phyloP scores from a whole-genome alignment of 2,888 invertebrate genomes.

The Leucophenga maculata region DNA sequence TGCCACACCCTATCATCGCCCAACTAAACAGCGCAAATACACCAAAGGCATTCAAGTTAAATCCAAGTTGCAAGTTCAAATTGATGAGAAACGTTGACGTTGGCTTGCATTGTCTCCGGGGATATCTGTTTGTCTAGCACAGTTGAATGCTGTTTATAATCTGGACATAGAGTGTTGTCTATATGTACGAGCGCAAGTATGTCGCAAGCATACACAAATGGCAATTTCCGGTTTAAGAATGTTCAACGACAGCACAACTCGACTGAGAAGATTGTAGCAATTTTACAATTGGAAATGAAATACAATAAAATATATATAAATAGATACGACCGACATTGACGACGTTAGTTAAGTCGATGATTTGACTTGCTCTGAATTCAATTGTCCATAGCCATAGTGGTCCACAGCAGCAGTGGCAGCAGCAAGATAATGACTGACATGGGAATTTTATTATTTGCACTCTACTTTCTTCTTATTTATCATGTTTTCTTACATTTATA shows the following conservation, averaged over 20 bases:
- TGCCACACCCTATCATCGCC: background rate
- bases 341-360: too few relatives aligned
- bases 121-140: constrained; percentile 2
- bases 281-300: constrained; percentile 6
- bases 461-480: too few relatives aligned
- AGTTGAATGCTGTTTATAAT: background rate
- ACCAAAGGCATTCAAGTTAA: too few relatives aligned
- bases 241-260: background rate
- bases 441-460: too few relatives aligned
- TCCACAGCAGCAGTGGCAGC: too few relatives aligned
- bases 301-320: constrained; percentile 3
- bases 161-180: background rate
- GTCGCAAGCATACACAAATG: background rate
- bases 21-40: too few relatives aligned
- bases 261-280: background rate
- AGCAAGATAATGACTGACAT: too few relatives aligned
- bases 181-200: background rate
- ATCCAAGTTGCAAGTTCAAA: constrained; percentile 2
- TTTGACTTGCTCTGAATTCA: too few relatives aligned
- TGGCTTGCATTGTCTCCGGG: background rate
- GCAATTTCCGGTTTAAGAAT: constrained; percentile 6
- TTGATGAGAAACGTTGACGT: too few relatives aligned
- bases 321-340: too few relatives aligned
- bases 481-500: too few relatives aligned
- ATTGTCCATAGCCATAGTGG: too few relatives aligned